These are phyloP conservation scores for Oncorhynchus gorbuscha DNA, from an alignment of 2,113 vertebrate species.

Conservation along the genomic window DNA sequence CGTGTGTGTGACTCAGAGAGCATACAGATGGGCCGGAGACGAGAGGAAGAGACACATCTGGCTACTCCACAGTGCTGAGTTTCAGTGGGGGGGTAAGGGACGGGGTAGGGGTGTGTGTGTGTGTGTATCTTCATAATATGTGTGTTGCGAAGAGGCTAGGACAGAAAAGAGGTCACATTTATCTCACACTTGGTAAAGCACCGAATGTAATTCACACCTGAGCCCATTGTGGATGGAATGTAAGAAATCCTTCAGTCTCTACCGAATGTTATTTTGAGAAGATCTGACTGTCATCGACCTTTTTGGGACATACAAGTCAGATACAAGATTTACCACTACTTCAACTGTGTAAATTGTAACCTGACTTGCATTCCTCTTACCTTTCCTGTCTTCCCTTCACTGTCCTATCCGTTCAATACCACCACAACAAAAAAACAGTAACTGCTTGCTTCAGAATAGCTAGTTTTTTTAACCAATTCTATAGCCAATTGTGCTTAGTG, in stretches of 20 bases:
- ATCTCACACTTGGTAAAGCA: background rate
- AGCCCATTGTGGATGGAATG: background rate
- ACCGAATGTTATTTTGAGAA: background rate
- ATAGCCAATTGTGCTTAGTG: background rate
- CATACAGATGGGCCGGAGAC: slow-evolving; percentile 1
- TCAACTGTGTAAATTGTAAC: background rate
- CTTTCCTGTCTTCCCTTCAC: no score
- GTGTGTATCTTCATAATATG: slow-evolving; percentile 8
- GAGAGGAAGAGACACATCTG: slow-evolving; percentile 3
- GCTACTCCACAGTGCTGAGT: background rate
- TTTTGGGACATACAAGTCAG: background rate
- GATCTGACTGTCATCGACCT: background rate
- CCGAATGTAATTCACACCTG: background rate
- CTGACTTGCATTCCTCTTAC: no score
- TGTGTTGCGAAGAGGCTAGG: background rate
- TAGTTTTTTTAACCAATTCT: no score
- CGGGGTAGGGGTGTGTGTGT: slow-evolving; percentile 6
- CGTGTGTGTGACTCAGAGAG: background rate
- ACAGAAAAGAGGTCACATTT: background rate
- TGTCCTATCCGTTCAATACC: no score
- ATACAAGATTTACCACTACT: background rate
- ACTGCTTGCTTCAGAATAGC: no score
- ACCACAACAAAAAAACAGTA: no score
- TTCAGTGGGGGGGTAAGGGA: background rate
- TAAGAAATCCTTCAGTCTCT: background rate